phyloP scores from a whole-genome alignment of 2,113 vertebrate genomes.

The Anhinga rufa region DNA sequence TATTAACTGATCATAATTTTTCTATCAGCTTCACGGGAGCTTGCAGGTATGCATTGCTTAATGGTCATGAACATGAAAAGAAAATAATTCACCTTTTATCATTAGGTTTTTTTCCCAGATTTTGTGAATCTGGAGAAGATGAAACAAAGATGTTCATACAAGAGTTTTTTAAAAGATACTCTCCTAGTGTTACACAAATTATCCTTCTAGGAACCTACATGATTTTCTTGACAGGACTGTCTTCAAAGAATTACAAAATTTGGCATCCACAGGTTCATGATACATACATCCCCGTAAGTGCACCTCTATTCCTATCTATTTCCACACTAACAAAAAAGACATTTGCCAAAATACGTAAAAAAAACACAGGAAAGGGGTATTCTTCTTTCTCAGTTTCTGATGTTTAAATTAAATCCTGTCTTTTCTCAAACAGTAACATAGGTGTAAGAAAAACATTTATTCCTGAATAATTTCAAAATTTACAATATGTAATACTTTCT shows the following conservation, averaged over 20 bases:
- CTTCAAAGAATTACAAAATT: background rate
- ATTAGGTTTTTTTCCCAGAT: background rate
- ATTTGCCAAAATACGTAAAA: background rate
- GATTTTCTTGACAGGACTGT: background rate
- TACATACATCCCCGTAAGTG: background rate
- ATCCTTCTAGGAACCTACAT: background rate
- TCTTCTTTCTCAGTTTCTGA: background rate
- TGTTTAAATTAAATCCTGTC: background rate
- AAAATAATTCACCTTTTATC: background rate
- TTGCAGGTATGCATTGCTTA: background rate
- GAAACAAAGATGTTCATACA: background rate
- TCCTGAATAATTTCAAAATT: background rate
- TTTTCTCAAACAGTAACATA: background rate
- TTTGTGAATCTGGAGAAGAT: background rate
- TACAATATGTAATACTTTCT: background rate
- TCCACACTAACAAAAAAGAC: background rate
- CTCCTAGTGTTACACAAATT: background rate
- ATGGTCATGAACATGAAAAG: background rate
- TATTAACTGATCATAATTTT: background rate
- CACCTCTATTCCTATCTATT: background rate
- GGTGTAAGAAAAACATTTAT: background rate
- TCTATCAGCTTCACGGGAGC: background rate
- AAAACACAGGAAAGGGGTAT: background rate
- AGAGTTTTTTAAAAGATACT: background rate
- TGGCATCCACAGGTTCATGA: background rate